phyloP scores from a whole-genome alignment of 2,113 vertebrate genomes.

The Astur gentilis region DNA sequence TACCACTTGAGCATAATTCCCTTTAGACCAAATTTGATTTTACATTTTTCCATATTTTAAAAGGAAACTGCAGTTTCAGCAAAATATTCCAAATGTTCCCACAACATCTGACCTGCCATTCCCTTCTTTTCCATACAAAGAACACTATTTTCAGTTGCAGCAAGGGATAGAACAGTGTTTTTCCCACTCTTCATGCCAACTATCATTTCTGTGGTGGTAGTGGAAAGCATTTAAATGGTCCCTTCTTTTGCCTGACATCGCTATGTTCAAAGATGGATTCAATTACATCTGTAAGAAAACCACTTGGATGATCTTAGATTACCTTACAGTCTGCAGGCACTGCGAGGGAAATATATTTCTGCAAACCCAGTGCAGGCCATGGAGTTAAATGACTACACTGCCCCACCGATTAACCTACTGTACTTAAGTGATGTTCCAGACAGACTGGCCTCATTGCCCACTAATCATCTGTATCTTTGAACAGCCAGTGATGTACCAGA shows the following conservation, averaged over 20 bases:
- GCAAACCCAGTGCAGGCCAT: background rate
- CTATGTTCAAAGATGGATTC: background rate
- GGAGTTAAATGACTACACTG: background rate
- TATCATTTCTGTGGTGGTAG: background rate
- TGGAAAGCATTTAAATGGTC: background rate
- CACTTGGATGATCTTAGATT: background rate
- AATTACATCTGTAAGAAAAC: background rate
- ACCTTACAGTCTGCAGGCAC: background rate
- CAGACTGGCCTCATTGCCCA: background rate
- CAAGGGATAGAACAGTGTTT: background rate
- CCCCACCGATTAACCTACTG: background rate
- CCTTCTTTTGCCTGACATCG: background rate
- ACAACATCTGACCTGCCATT: background rate
- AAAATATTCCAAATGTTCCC: background rate
- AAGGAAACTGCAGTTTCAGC: background rate
- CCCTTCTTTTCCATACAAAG: background rate
- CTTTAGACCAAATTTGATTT: background rate
- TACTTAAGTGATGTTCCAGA: background rate
- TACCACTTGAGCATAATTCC: background rate
- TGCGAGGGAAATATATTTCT: background rate
- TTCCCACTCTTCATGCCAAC: background rate
- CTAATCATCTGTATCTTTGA: background rate
- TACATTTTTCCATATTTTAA: background rate
- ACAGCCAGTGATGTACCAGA: background rate
- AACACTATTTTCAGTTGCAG: background rate